Base-by-base conservation (phyloP, 2,797 vertebrate species). In the Adelosebastes latens region DNA sequence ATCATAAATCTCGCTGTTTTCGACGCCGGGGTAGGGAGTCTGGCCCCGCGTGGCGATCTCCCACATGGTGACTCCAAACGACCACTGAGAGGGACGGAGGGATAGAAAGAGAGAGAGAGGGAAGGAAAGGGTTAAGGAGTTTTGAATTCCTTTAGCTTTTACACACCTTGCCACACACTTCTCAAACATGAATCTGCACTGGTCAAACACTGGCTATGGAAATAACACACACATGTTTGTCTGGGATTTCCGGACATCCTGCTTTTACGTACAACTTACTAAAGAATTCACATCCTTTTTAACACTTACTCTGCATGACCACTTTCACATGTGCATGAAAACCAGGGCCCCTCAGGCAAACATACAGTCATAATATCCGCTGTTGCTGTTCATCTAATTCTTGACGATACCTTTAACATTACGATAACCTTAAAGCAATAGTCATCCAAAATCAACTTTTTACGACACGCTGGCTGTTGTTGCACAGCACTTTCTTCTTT, bases 11-110 rank as follows among this genome's bases (percentile, higher is more conserved):
- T 99, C 97, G 1, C 97, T 98, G 96, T 99, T 98, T 82, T 98
- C 97, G 25, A 99, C 97, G 0, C 97, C 97, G 0, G 97, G 97
- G 82, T 98, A 98, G 0, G 97, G 97, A 2, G 97, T 98, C 91
- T 98, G 97, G 29, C 97, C 97, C 6, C 97, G 93, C 0, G 97
- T 97, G 16, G 97, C 97, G 6, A 98, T 97, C 87, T 98, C 97
- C 97, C 97, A 98, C 97, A 98, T 98, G 2, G 97, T 98, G 84
- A 98, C 97, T 0, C 97, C 97, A 16, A 98, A 98, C 0, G 97
- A 98, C 97, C 97, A 98, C 97, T 98, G 87, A 86, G 25, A 25
- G 46, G 39, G 63, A 67, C 16, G 4, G 20, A 22, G 20, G 0
- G 4, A 53, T 2, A 53, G 20, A 22, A 60, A n/a, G 49, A 9